phyloP scores from a whole-genome alignment of 2,888 invertebrate genomes.

The Linnaemya vulpina region DNA sequence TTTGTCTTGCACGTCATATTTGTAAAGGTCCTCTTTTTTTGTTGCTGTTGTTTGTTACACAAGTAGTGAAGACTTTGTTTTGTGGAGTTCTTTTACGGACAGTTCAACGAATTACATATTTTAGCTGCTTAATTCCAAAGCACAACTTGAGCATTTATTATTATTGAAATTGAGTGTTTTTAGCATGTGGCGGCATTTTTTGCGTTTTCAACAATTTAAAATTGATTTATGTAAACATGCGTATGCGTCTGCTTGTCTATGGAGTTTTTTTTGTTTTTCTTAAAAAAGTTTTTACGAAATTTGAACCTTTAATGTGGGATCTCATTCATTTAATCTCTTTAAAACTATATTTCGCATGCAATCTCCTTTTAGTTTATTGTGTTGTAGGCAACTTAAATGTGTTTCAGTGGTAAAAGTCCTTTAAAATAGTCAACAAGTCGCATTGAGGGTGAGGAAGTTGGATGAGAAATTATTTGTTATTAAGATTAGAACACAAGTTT shows the following conservation, averaged over 20 bases:
- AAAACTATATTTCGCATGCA: conserved; percentile 49
- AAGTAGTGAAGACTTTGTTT: conserved; percentile 12
- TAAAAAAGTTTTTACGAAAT: conserved; percentile 41
- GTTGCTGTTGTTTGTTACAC: conserved; percentile 42
- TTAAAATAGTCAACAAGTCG: conserved; percentile 49
- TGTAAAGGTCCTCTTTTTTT: conserved; percentile 56
- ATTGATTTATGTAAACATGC: conserved; percentile 68
- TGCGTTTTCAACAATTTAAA: conserved; percentile 49
- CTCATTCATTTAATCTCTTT: conserved; percentile 47
- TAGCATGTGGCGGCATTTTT: conserved; percentile 64
- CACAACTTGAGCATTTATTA: conserved; percentile 46
- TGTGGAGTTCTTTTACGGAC: background rate
- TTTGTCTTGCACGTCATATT: conserved; percentile 41
- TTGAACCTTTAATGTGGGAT: conserved; percentile 34
- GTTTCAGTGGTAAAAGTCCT: background rate
- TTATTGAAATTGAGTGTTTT: conserved; percentile 20
- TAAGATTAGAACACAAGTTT: conserved; percentile 49
- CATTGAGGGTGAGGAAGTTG: background rate
- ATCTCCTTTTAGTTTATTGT: conserved; percentile 4
- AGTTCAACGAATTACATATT: conserved; percentile 73
- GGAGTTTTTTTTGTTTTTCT: conserved; percentile 26
- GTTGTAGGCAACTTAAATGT: background rate
- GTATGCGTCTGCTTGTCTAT: conserved; percentile 56
- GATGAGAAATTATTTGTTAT: conserved; percentile 40
- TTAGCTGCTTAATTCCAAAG: conserved; percentile 65